phyloP scores from a whole-genome alignment of 2,797 vertebrate species.

The Gallinago solitaria region DNA sequence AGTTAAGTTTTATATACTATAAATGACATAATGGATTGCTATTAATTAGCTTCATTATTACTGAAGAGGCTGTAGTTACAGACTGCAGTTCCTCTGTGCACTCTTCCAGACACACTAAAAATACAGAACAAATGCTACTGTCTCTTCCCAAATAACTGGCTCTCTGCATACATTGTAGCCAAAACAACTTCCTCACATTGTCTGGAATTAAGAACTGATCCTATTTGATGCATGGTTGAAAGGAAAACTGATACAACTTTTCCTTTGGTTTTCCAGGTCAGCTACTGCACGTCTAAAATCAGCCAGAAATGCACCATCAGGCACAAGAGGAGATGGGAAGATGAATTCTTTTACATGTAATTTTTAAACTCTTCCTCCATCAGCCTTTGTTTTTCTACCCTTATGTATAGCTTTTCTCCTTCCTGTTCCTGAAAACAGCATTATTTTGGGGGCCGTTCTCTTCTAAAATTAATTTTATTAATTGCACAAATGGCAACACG shows the following conservation, averaged over 20 bases:
- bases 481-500: not conserved
- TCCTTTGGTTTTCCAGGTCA: not conserved
- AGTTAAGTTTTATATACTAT: not conserved
- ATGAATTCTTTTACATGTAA: not conserved
- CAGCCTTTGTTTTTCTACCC: not conserved
- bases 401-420: not conserved
- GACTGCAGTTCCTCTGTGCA: not conserved
- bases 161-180: not conserved
- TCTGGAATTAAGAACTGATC: not conserved
- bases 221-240: not conserved
- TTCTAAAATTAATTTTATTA: not conserved
- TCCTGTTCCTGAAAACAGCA: not conserved
- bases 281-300: not conserved
- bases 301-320: not conserved
- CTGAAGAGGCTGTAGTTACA: not conserved
- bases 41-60: constrained; percentile 43
- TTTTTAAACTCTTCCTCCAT: not conserved
- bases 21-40: constrained; percentile 23
- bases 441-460: not conserved
- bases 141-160: not conserved
- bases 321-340: not conserved
- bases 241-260: not conserved
- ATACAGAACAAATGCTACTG: not conserved
- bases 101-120: not conserved
- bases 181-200: not conserved